phyloP scores from a whole-genome alignment of 2,888 invertebrate species.

The Ennomos quercinarius region DNA sequence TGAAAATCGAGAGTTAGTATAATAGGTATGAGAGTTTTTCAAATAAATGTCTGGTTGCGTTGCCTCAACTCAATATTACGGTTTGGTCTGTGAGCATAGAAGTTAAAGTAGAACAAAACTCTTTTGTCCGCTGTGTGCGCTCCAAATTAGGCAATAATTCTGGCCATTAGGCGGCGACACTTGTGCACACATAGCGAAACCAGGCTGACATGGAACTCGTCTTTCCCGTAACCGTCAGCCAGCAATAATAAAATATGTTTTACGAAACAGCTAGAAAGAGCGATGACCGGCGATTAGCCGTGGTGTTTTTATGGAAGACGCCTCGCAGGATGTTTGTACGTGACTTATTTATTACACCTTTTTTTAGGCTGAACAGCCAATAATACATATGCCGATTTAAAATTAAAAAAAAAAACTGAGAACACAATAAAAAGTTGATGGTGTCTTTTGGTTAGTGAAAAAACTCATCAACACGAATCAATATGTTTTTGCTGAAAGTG shows the following conservation, averaged over 20 bases:
- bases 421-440: constrained; percentile 46
- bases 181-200: constrained; percentile 67
- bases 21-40: too few relatives aligned
- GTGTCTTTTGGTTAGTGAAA: constrained; percentile 37
- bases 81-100: too few relatives aligned
- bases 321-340: constrained; percentile 73
- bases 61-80: too few relatives aligned
- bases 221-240: constrained; percentile 64
- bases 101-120: constrained; percentile 28
- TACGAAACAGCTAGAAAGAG: constrained; percentile 67
- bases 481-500: constrained; percentile 32
- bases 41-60: too few relatives aligned
- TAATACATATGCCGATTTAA: constrained; percentile 27
- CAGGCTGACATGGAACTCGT: constrained; percentile 58
- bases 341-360: constrained; percentile 67
- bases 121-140: constrained; percentile 42
- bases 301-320: constrained; percentile 60
- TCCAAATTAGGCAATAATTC: constrained; percentile 70
- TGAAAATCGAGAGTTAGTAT: too few relatives aligned
- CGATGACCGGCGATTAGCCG: constrained; percentile 78
- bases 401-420: constrained; percentile 29
- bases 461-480: constrained; percentile 35
- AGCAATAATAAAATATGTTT: constrained; percentile 55
- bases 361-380: constrained; percentile 21
- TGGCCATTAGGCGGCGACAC: constrained; percentile 57